These are phyloP conservation scores for Epizoanthus illoricatus DNA, from an alignment of 92 coral and sea anemone genomes.

Conservation along the genomic window DNA sequence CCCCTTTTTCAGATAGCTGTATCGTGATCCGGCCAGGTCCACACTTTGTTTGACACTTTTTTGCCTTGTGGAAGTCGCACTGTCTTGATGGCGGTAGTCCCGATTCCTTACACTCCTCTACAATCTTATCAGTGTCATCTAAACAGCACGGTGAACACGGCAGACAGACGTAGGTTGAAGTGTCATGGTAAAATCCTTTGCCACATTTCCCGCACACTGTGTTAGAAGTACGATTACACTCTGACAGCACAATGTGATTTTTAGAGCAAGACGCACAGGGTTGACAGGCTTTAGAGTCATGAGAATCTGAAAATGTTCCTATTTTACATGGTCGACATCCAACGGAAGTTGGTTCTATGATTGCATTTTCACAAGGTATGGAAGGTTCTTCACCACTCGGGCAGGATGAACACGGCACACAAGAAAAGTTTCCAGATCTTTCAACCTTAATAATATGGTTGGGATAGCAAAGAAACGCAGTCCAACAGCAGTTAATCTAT, in stretches of 20 bases:
- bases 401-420: slow-evolving; percentile 18
- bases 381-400: slow-evolving; percentile 34
- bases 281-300: slow-evolving; percentile 12
- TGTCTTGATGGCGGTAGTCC: slow-evolving; percentile 17
- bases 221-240: slow-evolving; percentile 42
- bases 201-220: slow-evolving; percentile 46
- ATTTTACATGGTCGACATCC: slow-evolving; percentile 26
- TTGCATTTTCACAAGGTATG: slow-evolving; percentile 27
- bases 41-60: neutral
- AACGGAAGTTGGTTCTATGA: neutral
- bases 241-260: slow-evolving; percentile 9
- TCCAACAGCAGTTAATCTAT: too few species aligned
- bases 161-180: neutral
- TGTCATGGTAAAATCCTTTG: slow-evolving; percentile 33
- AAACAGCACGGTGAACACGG: slow-evolving; percentile 47
- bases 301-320: slow-evolving; percentile 35
- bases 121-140: slow-evolving; percentile 13
- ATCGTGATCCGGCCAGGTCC: neutral
- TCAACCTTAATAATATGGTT: too few species aligned
- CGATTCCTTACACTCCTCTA: slow-evolving; percentile 8
- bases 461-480: too few species aligned
- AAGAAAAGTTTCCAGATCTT: neutral
- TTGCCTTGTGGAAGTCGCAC: slow-evolving; percentile 1
- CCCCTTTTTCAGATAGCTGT: neutral
- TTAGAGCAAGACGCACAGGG: slow-evolving; percentile 28